phyloP scores from a whole-genome alignment of 1,140 invertebrate species.

The Helicoverpa zea region DNA sequence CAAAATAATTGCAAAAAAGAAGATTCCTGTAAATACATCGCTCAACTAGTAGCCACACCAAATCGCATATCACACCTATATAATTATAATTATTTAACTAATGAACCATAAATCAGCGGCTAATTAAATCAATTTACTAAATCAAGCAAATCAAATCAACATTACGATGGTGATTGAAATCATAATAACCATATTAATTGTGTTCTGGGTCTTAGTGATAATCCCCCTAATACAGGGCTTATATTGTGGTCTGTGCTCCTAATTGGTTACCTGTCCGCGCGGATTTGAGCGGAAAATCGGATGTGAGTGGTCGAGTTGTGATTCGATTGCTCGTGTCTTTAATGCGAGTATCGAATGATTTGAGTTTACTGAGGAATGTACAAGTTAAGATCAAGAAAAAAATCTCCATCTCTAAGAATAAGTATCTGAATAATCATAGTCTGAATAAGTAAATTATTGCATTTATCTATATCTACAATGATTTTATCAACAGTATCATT shows the following conservation, averaged over 20 bases:
- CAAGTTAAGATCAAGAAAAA: no score
- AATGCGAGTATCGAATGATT: no score
- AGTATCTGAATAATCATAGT: no score
- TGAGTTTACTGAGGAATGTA: no score
- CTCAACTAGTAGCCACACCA: no score
- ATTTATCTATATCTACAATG: no score
- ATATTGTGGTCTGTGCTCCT: not conserved
- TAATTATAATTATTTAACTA: constrained; percentile 29
- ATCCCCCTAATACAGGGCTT: constrained; percentile 37
- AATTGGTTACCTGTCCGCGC: constrained; percentile 32
- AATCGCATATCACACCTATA: not conserved
- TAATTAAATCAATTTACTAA: constrained; percentile 46
- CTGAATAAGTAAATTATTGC: no score
- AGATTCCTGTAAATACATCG: not conserved
- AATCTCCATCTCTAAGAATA: no score
- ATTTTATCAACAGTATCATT: no score
- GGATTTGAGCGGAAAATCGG: constrained; percentile 22
- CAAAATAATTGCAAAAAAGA: not conserved
- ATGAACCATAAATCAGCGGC: constrained; percentile 26
- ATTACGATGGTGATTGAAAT: constrained; percentile 52
- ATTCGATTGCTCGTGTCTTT: no score
- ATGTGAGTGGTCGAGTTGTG: not conserved
- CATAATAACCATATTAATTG: constrained; percentile 58
- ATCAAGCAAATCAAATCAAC: constrained; percentile 51
- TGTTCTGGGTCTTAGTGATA: constrained; percentile 44